These are phyloP conservation scores for Enteromius afrohamiltoni DNA, from an alignment of 2,797 vertebrate species.

Conservation along the genomic window DNA sequence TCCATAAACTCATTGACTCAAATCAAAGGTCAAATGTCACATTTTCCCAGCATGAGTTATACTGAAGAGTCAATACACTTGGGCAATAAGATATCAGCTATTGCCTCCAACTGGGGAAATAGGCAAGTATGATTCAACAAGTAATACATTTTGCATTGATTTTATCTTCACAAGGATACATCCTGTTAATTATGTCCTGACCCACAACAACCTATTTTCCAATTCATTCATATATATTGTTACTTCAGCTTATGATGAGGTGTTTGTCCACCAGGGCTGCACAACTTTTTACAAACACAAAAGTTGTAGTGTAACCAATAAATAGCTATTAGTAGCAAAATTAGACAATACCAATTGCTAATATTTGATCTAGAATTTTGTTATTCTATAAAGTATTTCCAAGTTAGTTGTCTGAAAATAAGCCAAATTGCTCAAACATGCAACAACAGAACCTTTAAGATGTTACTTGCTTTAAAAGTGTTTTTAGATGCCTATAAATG, in stretches of 20 bases:
- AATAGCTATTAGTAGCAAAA: background rate
- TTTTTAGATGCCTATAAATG: background rate
- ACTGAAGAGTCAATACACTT: conserved; percentile 51
- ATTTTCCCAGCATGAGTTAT: conserved; percentile 56
- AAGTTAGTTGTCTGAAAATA: background rate
- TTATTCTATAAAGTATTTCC: background rate
- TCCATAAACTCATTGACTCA: background rate
- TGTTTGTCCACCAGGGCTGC: background rate
- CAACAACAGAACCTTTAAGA: background rate
- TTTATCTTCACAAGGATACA: conserved; percentile 53
- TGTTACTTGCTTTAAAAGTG: background rate
- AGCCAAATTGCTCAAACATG: conserved; percentile 21
- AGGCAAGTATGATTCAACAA: conserved; percentile 41
- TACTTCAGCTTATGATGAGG: background rate
- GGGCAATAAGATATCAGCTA: conserved; percentile 61
- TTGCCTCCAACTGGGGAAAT: conserved; percentile 49
- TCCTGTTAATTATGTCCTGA: conserved; percentile 59
- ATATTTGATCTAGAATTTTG: background rate
- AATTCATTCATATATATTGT: background rate
- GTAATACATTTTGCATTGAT: conserved; percentile 72
- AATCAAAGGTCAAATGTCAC: conserved; percentile 58
- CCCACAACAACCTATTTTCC: conserved; percentile 51
- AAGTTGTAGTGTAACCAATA: background rate
- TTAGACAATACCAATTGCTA: background rate
- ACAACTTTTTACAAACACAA: background rate